Evolutionary conservation across 2,113 vertebrate genomes (phyloP).

Genomic region (Gymnorhina tibicen): DNA sequence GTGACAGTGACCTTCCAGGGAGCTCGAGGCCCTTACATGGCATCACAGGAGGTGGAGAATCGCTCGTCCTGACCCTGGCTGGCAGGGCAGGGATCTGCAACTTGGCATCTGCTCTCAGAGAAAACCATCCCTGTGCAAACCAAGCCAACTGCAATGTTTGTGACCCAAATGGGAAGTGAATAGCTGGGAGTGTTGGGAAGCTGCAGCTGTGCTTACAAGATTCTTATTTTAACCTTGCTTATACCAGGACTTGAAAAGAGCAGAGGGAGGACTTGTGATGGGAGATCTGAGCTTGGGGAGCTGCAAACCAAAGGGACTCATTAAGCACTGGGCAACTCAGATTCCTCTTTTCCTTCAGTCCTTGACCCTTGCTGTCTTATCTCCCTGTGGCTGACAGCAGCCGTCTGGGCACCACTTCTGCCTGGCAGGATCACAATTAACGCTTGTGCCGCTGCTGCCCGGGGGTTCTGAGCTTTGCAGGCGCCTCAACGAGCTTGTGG

Average conservation of each 20-base stretch:
- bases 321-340: not conserved
- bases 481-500: not conserved
- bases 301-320: not conserved
- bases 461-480: not conserved
- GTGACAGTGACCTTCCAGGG: not conserved
- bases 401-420: not conserved
- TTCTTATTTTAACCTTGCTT: slow-evolving; percentile 35
- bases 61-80: not conserved
- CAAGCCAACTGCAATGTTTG: not conserved
- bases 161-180: slow-evolving; percentile 19
- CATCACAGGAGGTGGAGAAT: not conserved
- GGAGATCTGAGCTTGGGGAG: not conserved
- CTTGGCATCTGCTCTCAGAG: not conserved
- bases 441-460: not conserved
- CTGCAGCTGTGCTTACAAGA: slow-evolving; percentile 37
- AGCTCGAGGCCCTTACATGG: not conserved
- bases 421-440: not conserved
- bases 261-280: not conserved
- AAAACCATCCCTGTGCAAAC: not conserved
- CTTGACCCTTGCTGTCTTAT: slow-evolving; percentile 11
- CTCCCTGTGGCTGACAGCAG: not conserved
- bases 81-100: not conserved
- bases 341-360: not conserved
- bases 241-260: slow-evolving; percentile 1
- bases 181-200: not conserved